phyloP scores from a whole-genome alignment of 2,888 invertebrate genomes.

The Anodontia alba region DNA sequence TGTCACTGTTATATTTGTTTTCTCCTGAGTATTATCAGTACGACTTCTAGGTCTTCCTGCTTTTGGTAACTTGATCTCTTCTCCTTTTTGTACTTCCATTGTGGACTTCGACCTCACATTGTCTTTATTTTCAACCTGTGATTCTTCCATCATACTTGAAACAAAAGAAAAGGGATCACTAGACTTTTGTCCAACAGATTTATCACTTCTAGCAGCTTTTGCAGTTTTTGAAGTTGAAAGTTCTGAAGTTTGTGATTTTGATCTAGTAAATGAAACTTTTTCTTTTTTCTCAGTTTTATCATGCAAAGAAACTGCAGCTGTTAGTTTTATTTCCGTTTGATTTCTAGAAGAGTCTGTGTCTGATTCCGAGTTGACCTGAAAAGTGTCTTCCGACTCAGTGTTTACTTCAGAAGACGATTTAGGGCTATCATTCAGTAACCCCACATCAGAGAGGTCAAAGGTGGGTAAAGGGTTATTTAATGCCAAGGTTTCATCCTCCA shows the following conservation, averaged over 20 bases:
- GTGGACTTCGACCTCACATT: slow-evolving; percentile 21
- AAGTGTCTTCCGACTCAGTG: background rate
- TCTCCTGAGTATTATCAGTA: background rate
- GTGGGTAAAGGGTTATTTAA: background rate
- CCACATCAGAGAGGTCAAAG: background rate
- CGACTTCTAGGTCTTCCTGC: background rate
- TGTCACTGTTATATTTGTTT: background rate
- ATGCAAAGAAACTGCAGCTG: slow-evolving; percentile 34
- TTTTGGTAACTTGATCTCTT: background rate
- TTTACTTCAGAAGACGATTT: slow-evolving; percentile 10
- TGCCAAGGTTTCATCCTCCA: slow-evolving; percentile 36
- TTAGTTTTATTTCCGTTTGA: slow-evolving; percentile 23
- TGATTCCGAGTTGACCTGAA: background rate
- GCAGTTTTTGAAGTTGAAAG: background rate
- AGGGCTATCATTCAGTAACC: background rate
- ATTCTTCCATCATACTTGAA: slow-evolving; percentile 35
- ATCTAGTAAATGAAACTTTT: background rate
- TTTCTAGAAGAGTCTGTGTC: background rate
- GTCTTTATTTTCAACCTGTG: slow-evolving; percentile 2
- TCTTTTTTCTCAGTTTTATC: background rate
- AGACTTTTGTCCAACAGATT: background rate
- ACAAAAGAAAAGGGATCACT: slow-evolving; percentile 50
- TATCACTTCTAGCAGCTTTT: background rate
- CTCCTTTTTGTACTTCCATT: slow-evolving; percentile 12
- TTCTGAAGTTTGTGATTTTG: background rate